Conservation (phyloP, 2,797 vertebrate genomes). For the Enteromius anoplus region DNA sequence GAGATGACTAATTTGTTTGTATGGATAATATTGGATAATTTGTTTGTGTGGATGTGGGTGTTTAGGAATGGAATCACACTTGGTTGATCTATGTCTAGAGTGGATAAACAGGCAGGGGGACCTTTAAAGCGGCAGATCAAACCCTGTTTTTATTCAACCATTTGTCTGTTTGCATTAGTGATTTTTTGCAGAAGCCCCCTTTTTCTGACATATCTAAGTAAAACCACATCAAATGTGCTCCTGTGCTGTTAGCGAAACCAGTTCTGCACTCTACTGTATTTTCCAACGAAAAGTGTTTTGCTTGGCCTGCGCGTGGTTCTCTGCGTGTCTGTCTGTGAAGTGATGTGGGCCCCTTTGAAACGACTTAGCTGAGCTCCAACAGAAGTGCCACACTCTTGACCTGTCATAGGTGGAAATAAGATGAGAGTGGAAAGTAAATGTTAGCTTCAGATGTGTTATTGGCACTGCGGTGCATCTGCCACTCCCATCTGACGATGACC, state of each 20-base stretch:
- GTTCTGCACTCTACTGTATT: not conserved
- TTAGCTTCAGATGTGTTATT: not conserved
- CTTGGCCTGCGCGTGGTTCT: conserved; percentile 45
- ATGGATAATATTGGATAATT: conserved; percentile 17
- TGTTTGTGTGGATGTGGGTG: conserved; percentile 39
- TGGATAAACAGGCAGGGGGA: conserved; percentile 6
- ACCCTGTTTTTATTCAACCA: conserved; percentile 37
- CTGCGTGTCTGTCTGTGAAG: not conserved
- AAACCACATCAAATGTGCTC: conserved; percentile 39
- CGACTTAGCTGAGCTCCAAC: not conserved
- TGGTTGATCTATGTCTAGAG: conserved; percentile 1
- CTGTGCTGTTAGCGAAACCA: not conserved
- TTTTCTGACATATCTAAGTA: conserved; percentile 17
- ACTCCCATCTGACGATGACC: not conserved
- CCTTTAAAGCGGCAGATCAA: conserved; percentile 23
- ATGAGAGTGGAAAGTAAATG: conserved; percentile 10
- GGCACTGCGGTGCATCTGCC: not conserved
- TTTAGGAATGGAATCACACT: conserved; percentile 27
- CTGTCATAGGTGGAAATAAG: not conserved
- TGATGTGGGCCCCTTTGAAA: conserved; percentile 21
- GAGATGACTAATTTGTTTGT: conserved; percentile 47
- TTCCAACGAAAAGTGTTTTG: conserved; percentile 19
- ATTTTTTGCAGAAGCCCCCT: conserved; percentile 14
- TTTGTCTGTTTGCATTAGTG: conserved; percentile 32
- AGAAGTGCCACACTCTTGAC: not conserved